phyloP scores from a whole-genome alignment of 2,797 vertebrate genomes.

The Ispidina picta region DNA sequence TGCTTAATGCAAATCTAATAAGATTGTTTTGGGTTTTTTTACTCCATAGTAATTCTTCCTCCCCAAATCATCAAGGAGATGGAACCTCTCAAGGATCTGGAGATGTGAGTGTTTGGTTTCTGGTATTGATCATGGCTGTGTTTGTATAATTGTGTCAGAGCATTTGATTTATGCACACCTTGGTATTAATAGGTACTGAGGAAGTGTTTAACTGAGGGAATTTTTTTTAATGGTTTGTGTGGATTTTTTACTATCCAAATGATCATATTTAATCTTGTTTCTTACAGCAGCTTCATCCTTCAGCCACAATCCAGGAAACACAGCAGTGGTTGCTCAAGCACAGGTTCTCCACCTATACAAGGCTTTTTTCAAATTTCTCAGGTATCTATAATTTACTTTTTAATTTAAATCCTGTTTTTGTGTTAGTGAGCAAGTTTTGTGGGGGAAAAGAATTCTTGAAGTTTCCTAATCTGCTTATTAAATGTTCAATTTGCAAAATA shows the following conservation, averaged over 20 bases:
- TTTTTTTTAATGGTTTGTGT: not conserved
- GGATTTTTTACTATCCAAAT: not conserved
- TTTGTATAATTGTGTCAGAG: not conserved
- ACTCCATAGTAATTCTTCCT: conserved; percentile 89
- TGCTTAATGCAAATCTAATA: not conserved
- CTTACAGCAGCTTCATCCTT: conserved; percentile 88
- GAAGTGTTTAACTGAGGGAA: not conserved
- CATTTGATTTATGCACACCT: not conserved
- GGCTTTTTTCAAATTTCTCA: conserved; percentile 95
- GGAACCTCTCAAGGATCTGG: conserved; percentile 78
- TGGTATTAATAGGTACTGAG: not conserved
- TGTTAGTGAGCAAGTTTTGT: not conserved
- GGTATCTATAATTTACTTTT: conserved; percentile 68
- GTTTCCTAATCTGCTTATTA: not conserved
- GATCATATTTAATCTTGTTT: not conserved
- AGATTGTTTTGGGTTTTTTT: not conserved
- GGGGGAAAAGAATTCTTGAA: not conserved
- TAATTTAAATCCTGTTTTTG: not conserved
- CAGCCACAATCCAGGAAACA: conserved; percentile 90
- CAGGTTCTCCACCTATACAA: conserved; percentile 88
- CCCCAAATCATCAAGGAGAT: conserved; percentile 95
- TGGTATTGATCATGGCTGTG: not conserved
- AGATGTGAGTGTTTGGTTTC: conserved; percentile 82
- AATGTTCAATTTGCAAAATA: not conserved
- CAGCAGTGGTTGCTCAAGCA: conserved; percentile 94